Evolutionary conservation across 1,140 invertebrate species (phyloP), one percentile per base, ranked within the genome.

Genomic region (Drosophila auraria): DNA sequence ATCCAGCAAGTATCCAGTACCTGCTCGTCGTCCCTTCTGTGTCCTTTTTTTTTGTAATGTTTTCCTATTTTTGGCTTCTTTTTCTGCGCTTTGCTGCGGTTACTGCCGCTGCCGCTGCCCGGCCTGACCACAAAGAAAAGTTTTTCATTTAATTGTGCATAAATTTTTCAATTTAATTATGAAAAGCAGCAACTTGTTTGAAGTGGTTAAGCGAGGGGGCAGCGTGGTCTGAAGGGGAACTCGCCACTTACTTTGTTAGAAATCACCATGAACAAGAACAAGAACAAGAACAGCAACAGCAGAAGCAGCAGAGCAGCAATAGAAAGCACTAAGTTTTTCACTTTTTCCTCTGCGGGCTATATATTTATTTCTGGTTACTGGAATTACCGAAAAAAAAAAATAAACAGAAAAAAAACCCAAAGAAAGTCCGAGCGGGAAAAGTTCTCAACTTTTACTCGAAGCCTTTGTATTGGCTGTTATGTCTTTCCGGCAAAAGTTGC

Each of bases 111-210:
- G 30, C 30, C 17, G 50, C 27, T 75, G 57, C 30, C 40, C 63
- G 42, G 53, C 51, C 51, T 54, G 53, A 74, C 84, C 84, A 81
- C 84, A 89, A 84, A 81, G 84, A 80, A 87, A 87, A 89, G 80
- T 89, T 89, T 89, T 89, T 68, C 84, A 89, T 89, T 89, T 89
- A 89, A 89, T 90, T 90, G 84, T 83, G 81, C 84, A 89, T 89
- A 89, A 90, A 89, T 89, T 89, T 89, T 90, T 78, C 78, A 89
- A 89, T 89, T 89, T 89, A 89, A 89, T 89, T 89, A 89, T 89
- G 78, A 89, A 87, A 89, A 89, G 86, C 86, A 90, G 86, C 86
- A 90, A 89, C 86, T 89, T 89, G 78, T 89, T 89, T 89, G 82
- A 89, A 89, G 84, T 90, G 84, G 86, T 89, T 82, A 69, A 66